A percentile compares a stretch with the other conserved stretches of the same genome.
Conservation (phyloP, 92 coral and sea anemone genomes). For the Heliopora coerulea region DNA sequence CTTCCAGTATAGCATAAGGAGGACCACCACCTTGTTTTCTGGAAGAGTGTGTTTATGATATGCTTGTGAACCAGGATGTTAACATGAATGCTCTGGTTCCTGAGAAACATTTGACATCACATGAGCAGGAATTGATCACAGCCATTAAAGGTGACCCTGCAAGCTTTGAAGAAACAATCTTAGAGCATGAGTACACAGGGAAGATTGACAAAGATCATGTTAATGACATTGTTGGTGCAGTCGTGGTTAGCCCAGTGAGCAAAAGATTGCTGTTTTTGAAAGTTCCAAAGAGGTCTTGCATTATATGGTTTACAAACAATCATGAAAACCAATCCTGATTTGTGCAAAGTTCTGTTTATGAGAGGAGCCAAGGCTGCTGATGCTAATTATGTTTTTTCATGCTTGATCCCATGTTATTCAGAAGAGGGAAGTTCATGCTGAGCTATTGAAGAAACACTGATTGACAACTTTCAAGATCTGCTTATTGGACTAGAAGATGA, state of each 20-base stretch:
- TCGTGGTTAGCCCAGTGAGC: slow-evolving; percentile 53
- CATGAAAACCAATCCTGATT: slow-evolving; percentile 36
- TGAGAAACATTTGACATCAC: slow-evolving; percentile 48
- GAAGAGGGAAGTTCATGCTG: slow-evolving; percentile 55
- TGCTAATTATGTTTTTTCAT: slow-evolving; percentile 59
- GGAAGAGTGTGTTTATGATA: slow-evolving; percentile 50
- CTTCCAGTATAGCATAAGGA: slow-evolving; percentile 62
- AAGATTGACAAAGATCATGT: slow-evolving; percentile 40
- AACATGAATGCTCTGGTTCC: slow-evolving; percentile 43
- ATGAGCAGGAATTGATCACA: slow-evolving; percentile 43
- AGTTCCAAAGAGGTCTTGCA: slow-evolving; percentile 57
- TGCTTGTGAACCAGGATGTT: slow-evolving; percentile 52
- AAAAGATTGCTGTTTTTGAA: slow-evolving; percentile 51
- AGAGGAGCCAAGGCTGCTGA: slow-evolving; percentile 45
- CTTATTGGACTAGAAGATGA: slow-evolving; percentile 46
- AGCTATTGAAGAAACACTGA: slow-evolving; percentile 43
- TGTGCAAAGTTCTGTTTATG: slow-evolving; percentile 56
- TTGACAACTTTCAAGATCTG: slow-evolving; percentile 61
- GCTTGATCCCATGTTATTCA: slow-evolving; percentile 52
- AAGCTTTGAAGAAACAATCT: slow-evolving; percentile 37
- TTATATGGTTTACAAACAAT: slow-evolving; percentile 42
- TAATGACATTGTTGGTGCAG: slow-evolving; percentile 57
- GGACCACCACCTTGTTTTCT: slow-evolving; percentile 65
- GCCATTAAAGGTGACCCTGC: slow-evolving; percentile 47
- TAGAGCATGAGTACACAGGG: slow-evolving; percentile 74